Percentiles rank a stretch among this genome's conserved stretches.
phyloP scores from a whole-genome alignment of 2,888 invertebrate genomes.

The Junonia oenone region DNA sequence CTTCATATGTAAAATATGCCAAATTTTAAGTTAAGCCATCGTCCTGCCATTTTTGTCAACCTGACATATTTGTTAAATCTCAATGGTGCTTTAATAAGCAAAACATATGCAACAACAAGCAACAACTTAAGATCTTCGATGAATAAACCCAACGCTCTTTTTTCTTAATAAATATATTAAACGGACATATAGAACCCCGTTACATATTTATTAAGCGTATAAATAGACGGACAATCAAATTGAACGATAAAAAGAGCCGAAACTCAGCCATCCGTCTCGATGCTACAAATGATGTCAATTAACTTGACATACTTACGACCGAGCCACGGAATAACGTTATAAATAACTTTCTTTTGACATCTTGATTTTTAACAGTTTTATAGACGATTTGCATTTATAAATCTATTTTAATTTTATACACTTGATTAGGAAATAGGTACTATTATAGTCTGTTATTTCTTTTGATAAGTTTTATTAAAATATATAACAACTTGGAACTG shows the following conservation, averaged over 20 bases:
- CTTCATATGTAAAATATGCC: no score
- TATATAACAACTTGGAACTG: no score
- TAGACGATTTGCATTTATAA: neutral
- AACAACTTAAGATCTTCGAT: no score
- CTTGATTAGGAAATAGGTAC: neutral
- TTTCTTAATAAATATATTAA: neutral
- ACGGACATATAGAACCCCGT: neutral
- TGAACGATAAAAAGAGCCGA: constrained; percentile 4
- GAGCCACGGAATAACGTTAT: constrained; percentile 7
- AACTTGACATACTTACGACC: constrained; percentile 15
- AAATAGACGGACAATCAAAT: neutral
- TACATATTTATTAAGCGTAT: neutral
- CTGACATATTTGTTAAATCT: no score
- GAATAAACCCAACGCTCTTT: no score
- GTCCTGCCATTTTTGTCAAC: no score
- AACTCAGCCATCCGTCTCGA: constrained; percentile 12
- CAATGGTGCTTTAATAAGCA: no score
- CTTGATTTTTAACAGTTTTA: neutral
- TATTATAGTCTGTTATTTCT: no score
- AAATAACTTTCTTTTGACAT: constrained; percentile 12
- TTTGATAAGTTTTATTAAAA: no score
- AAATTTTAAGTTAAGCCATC: no score
- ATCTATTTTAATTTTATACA: neutral
- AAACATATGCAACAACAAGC: no score
- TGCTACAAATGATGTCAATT: constrained; percentile 19